Percentiles rank a stretch among this genome's conserved stretches.
These are phyloP conservation scores for Montifringilla adamsi DNA, from an alignment of 2,113 vertebrate genomes.

Conservation along the genomic window DNA sequence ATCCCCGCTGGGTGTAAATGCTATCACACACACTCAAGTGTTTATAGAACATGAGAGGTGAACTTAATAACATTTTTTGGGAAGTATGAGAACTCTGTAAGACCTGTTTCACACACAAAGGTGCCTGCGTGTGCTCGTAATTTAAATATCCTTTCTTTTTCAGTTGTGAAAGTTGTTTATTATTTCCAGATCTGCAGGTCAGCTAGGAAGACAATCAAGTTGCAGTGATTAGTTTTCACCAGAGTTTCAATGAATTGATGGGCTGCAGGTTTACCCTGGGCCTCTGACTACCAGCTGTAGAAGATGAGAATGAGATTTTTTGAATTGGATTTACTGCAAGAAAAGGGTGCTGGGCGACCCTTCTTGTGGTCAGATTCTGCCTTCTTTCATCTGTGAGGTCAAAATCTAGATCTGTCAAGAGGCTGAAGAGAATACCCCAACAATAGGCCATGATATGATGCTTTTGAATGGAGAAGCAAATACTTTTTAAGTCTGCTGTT, in stretches of 20 bases:
- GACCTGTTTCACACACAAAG: background rate
- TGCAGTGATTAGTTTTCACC: background rate
- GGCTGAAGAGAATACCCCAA: background rate
- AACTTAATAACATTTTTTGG: background rate
- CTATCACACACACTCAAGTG: background rate
- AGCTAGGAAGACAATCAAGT: background rate
- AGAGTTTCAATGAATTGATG: rapidly evolving
- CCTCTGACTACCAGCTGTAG: background rate
- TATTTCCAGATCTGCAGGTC: background rate
- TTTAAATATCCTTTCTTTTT: background rate
- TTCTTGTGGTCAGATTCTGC: background rate
- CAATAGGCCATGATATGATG: background rate
- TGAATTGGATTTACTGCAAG: background rate
- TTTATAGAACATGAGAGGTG: background rate
- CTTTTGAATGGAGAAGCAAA: background rate
- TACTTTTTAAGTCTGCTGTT: background rate
- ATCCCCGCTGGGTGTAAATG: background rate
- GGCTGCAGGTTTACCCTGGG: background rate
- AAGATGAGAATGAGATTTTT: background rate
- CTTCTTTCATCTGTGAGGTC: background rate
- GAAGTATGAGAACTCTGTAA: background rate
- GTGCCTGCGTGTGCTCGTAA: background rate
- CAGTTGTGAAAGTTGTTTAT: background rate
- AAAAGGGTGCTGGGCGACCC: background rate
- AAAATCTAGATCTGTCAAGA: background rate